Conservation (phyloP, 2,888 invertebrate genomes). For the Hirtodrosophila confusa region DNA sequence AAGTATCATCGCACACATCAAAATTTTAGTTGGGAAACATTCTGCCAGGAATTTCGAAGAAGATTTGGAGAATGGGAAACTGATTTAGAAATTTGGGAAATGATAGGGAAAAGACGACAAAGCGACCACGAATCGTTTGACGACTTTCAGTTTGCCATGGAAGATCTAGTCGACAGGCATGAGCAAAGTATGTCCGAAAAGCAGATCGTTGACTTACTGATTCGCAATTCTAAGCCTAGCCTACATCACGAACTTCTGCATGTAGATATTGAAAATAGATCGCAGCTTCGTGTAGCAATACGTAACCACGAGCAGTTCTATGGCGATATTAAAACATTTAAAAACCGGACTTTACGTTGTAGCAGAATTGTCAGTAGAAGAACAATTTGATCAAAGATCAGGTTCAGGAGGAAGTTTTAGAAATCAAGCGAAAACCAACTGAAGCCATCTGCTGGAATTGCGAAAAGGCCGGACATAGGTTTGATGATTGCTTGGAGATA, state of each 20-base stretch:
- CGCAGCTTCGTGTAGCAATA: neutral
- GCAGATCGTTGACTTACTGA: neutral
- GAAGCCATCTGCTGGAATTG: no score
- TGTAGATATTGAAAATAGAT: neutral
- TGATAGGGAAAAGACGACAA: constrained; percentile 1
- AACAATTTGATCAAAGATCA: neutral
- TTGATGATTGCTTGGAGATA: neutral
- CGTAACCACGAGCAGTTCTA: neutral
- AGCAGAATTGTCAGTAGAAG: neutral
- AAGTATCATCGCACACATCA: no score
- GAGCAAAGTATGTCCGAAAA: neutral
- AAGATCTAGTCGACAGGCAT: neutral
- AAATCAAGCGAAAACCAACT: no score
- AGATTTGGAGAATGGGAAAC: no score
- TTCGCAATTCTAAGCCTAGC: neutral
- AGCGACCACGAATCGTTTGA: neutral
- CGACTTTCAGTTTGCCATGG: neutral
- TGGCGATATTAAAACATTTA: neutral
- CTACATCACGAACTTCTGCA: neutral
- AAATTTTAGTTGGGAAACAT: no score
- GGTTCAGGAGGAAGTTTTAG: no score
- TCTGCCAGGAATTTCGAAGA: neutral
- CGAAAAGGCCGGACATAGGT: no score
- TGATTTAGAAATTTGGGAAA: neutral
- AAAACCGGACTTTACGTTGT: neutral